These are phyloP conservation scores for Ophioninae sp. DNA, from an alignment of 2,888 invertebrate species.

Conservation along the genomic window DNA sequence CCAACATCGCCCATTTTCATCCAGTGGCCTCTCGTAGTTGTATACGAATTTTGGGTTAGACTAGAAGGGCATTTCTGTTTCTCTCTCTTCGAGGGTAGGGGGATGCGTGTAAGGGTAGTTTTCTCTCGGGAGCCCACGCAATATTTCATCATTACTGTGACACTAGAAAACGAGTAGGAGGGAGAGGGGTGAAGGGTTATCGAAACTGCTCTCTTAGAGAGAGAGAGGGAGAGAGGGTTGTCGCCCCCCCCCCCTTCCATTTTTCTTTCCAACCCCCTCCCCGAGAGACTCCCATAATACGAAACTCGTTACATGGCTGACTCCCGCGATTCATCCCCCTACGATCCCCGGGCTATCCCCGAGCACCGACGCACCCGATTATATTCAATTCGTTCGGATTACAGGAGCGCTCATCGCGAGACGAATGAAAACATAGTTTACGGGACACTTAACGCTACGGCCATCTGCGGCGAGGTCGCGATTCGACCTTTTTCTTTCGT, in stretches of 20 bases:
- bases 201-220: background rate
- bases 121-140: slow-evolving; percentile 68
- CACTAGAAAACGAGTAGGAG: slow-evolving; percentile 65
- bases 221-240: slow-evolving; percentile 68
- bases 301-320: slow-evolving; percentile 77
- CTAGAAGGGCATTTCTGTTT: slow-evolving; percentile 31
- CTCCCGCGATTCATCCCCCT: slow-evolving; percentile 54
- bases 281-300: slow-evolving; percentile 64
- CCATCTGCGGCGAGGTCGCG: slow-evolving; percentile 74
- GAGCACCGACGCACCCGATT: slow-evolving; percentile 51
- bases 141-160: slow-evolving; percentile 81
- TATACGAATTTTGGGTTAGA: slow-evolving; percentile 74
- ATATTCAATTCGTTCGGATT: slow-evolving; percentile 78
- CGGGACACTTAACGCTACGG: slow-evolving; percentile 75
- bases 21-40: slow-evolving; percentile 68
- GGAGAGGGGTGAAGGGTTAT: background rate
- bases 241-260: slow-evolving; percentile 51
- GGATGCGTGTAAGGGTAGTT: slow-evolving; percentile 39
- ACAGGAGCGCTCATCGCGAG: slow-evolving; percentile 40
- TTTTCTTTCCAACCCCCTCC: slow-evolving; percentile 46
- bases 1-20: no score
- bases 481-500: background rate
- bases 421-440: slow-evolving; percentile 76
- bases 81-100: slow-evolving; percentile 9
- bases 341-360: background rate